Conservation (phyloP, 1,140 invertebrate genomes). For the Pachyrhynchus sulphureomaculatus region DNA sequence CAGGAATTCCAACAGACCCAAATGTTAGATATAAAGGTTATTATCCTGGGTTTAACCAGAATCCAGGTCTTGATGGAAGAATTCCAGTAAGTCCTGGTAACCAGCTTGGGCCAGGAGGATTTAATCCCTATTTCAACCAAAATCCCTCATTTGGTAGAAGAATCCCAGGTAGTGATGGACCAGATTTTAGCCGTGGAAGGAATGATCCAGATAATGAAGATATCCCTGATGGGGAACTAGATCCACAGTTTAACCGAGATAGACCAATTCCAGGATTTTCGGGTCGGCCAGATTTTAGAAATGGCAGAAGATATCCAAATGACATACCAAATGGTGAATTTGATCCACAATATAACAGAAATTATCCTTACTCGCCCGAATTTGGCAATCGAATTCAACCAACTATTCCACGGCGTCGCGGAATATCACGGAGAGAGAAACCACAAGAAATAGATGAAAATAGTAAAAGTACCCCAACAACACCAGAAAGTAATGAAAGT, state of each 20-base stretch:
- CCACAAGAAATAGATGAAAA: neutral
- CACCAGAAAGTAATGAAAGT: neutral
- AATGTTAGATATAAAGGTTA: too few species aligned
- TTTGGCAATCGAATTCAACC: neutral
- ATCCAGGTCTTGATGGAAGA: too few species aligned
- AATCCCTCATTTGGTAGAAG: neutral
- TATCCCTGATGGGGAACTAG: constrained; percentile 6
- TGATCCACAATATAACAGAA: too few species aligned
- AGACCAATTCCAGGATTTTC: neutral
- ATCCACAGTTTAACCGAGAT: constrained; percentile 6
- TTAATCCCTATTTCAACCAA: neutral
- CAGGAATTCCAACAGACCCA: too few species aligned
- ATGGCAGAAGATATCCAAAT: neutral
- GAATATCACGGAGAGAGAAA: neutral
- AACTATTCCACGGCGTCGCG: neutral
- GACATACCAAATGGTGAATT: neutral
- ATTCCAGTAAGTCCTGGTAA: neutral
- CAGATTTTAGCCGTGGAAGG: neutral
- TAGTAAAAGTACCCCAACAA: neutral
- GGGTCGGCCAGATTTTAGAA: neutral
- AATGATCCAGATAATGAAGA: neutral
- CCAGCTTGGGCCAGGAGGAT: neutral
- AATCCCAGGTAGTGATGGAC: neutral
- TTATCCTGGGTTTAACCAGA: too few species aligned
- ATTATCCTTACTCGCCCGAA: neutral